A percentile compares a stretch with the other conserved stretches of the same genome.
Evolutionary conservation across 2,888 invertebrate species (phyloP).

Genomic region (Agrochola macilenta): DNA sequence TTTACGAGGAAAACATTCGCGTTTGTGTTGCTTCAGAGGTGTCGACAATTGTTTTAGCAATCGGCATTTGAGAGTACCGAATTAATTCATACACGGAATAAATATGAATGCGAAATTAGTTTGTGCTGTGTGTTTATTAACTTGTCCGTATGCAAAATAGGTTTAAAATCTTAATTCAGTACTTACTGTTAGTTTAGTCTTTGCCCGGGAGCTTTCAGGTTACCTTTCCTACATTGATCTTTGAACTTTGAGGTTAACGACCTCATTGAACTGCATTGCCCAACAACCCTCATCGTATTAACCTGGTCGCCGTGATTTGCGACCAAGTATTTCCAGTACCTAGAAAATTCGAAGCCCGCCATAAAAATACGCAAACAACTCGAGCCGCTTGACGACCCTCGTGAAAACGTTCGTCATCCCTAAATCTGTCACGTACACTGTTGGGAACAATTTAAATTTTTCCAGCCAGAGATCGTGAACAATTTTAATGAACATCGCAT

Average conservation of each 20-base stretch:
- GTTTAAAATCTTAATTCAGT: constrained; percentile 33
- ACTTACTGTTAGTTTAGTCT: constrained; percentile 16
- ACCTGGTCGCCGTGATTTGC: constrained; percentile 25
- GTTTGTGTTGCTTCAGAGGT: constrained; percentile 55
- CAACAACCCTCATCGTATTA: constrained; percentile 24
- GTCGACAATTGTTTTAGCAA: constrained; percentile 60
- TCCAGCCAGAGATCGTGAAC: constrained; percentile 45
- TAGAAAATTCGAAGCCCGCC: constrained; percentile 16
- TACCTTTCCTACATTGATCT: constrained; percentile 14
- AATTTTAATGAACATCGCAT: constrained; percentile 58
- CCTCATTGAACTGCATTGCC: constrained; percentile 36
- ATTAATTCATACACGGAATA: constrained; percentile 61
- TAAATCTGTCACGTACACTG: constrained; percentile 55
- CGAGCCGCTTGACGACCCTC: constrained; percentile 31
- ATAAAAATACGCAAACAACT: constrained; percentile 50
- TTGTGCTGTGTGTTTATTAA: constrained; percentile 27
- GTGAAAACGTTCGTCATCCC: constrained; percentile 42
- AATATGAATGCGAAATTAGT: constrained; percentile 60
- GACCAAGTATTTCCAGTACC: constrained; percentile 8
- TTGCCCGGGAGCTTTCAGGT: background rate
- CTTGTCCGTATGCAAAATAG: constrained; percentile 28
- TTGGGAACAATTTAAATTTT: constrained; percentile 50
- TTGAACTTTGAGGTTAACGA: constrained; percentile 26
- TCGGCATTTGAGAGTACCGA: constrained; percentile 48
- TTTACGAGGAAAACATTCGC: constrained; percentile 59